Conservation (phyloP, 2,888 invertebrate genomes). For the Acanthosoma haemorrhoidale region DNA sequence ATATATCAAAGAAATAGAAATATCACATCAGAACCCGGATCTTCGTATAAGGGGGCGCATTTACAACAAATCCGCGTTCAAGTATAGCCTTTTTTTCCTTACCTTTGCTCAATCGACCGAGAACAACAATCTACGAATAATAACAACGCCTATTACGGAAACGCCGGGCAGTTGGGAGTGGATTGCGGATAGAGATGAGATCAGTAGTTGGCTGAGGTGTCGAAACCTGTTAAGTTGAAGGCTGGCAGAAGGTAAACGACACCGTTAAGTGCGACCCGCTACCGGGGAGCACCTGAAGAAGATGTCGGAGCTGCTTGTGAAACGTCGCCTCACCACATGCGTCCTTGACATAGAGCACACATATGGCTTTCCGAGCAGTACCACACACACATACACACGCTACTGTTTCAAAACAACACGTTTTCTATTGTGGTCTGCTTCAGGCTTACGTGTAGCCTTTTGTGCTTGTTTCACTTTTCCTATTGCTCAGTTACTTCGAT, state of each 20-base stretch:
- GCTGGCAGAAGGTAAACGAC: neutral
- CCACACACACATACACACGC: too few species aligned
- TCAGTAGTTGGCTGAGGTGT: neutral
- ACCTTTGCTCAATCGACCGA: too few species aligned
- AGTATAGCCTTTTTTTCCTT: too few species aligned
- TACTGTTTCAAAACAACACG: slow-evolving; percentile 14
- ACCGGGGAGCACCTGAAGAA: neutral
- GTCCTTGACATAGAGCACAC: slow-evolving; percentile 10
- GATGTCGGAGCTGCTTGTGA: neutral
- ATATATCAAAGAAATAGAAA: too few species aligned
- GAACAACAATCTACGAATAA: too few species aligned
- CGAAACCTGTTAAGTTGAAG: neutral
- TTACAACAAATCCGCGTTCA: too few species aligned
- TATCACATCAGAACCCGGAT: too few species aligned
- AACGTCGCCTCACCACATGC: neutral
- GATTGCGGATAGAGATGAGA: too few species aligned
- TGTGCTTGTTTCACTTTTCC: neutral
- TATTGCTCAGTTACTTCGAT: neutral
- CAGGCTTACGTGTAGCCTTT: neutral
- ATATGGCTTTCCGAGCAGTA: slow-evolving; percentile 3
- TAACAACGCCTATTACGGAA: too few species aligned
- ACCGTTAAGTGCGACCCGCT: neutral
- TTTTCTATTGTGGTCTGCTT: neutral
- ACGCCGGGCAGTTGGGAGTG: too few species aligned
- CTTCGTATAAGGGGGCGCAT: too few species aligned